Percentiles rank a stretch among this genome's conserved stretches.
phyloP scores from a whole-genome alignment of 2,888 invertebrate genomes.

The Caenorhabditis drosophilae region DNA sequence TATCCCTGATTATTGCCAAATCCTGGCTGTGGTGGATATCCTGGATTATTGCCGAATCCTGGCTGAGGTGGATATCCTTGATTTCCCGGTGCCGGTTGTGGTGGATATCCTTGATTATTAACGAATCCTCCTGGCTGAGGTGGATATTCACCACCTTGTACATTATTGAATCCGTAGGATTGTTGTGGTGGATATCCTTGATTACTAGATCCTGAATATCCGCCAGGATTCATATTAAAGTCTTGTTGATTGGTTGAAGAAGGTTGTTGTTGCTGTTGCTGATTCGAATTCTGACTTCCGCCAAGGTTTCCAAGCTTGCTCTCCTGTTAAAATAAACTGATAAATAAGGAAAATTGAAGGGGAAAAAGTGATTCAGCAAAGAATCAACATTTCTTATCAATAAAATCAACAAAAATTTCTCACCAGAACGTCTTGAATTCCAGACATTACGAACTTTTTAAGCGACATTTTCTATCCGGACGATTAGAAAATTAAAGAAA shows the following conservation, averaged over 20 bases:
- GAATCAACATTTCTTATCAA: not conserved
- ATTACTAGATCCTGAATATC: not conserved
- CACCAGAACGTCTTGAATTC: constrained; percentile 45
- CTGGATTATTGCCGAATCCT: not conserved
- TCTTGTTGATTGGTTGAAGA: constrained; percentile 3
- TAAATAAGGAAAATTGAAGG: not conserved
- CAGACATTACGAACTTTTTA: constrained; percentile 41
- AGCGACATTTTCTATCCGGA: constrained; percentile 29
- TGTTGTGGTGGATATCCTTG: constrained; percentile 22
- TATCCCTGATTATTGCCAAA: constrained; percentile 12
- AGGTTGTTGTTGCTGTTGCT: constrained; percentile 2
- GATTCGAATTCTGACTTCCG: constrained; percentile 1
- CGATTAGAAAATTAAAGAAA: not conserved
- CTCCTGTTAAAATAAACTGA: constrained; percentile 8
- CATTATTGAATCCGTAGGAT: constrained; percentile 13
- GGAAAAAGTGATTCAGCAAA: not conserved
- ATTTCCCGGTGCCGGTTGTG: not conserved
- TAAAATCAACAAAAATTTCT: constrained; percentile 4
- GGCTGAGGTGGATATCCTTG: constrained; percentile 1
- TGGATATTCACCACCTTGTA: not conserved
- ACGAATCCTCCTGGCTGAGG: not conserved
- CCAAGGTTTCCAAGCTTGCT: constrained; percentile 25
- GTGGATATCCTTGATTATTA: constrained; percentile 14
- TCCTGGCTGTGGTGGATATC: not conserved
- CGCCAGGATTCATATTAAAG: constrained; percentile 20